phyloP scores from a whole-genome alignment of 1,140 invertebrate genomes.

The Cydia strobilella region DNA sequence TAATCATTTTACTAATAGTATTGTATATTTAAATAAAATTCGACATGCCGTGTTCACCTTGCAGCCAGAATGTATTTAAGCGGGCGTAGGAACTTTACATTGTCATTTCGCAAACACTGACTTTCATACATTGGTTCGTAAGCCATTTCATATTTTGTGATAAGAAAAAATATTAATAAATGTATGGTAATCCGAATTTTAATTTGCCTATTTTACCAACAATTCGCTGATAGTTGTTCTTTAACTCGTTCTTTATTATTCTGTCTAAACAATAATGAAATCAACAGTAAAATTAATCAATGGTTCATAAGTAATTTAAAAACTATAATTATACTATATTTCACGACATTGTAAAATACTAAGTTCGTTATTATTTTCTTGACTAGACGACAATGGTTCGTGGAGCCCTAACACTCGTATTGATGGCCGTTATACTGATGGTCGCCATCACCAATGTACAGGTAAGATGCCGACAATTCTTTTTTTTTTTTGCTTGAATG shows the following conservation, averaged over 20 bases:
- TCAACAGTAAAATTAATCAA: too few relatives aligned
- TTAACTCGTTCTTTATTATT: too few relatives aligned
- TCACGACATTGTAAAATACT: too few relatives aligned
- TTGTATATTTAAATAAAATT: background rate
- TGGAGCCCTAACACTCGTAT: background rate
- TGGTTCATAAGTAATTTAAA: too few relatives aligned
- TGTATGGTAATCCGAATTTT: background rate
- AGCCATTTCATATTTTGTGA: background rate
- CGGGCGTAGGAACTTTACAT: background rate
- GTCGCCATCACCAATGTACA: background rate
- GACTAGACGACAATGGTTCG: background rate
- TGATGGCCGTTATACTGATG: background rate
- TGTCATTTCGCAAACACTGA: background rate
- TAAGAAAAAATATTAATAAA: background rate
- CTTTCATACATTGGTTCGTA: background rate
- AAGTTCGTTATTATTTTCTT: background rate
- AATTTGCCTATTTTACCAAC: too few relatives aligned
- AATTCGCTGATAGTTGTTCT: too few relatives aligned
- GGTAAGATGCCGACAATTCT: background rate
- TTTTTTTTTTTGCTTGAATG: too few relatives aligned
- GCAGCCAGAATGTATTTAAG: background rate
- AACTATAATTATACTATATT: too few relatives aligned
- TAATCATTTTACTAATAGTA: background rate
- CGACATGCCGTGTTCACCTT: background rate
- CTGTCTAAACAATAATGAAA: too few relatives aligned